These are phyloP conservation scores for Neotragus moschatus DNA, from an alignment of 2,113 vertebrate species.

Conservation along the genomic window DNA sequence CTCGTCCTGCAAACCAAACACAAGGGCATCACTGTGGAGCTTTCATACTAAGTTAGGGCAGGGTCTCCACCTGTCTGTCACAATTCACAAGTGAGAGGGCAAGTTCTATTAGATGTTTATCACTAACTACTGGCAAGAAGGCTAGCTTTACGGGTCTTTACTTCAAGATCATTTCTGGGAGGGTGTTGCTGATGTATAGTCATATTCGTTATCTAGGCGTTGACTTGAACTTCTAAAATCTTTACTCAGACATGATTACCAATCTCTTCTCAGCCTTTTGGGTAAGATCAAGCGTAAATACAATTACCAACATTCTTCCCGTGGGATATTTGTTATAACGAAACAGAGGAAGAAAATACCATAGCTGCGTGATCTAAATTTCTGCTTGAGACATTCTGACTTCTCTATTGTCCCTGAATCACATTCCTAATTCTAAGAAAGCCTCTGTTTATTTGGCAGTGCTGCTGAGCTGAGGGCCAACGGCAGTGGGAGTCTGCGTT, in stretches of 20 bases:
- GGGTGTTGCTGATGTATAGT: neutral
- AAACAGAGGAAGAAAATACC: neutral
- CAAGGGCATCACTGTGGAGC: neutral
- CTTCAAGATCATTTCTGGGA: neutral
- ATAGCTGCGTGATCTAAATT: neutral
- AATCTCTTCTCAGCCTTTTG: neutral
- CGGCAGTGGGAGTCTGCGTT: slow-evolving; percentile 1
- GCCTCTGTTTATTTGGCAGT: slow-evolving; percentile 29
- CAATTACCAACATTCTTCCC: neutral
- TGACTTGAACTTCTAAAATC: neutral
- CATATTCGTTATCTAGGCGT: neutral
- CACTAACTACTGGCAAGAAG: neutral
- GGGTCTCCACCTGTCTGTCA: neutral
- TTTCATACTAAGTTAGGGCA: neutral
- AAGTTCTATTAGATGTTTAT: neutral
- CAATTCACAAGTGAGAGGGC: neutral
- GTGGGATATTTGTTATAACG: neutral
- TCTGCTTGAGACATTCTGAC: neutral
- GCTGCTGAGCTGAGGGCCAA: slow-evolving; percentile 43
- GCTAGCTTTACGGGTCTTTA: neutral
- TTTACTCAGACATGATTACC: neutral
- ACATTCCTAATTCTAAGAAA: slow-evolving; percentile 62
- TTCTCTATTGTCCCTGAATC: neutral
- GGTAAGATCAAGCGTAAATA: neutral
- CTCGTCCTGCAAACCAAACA: slow-evolving; percentile 86